phyloP scores from a whole-genome alignment of 2,113 vertebrate genomes.

The Leptocoma aspasia region DNA sequence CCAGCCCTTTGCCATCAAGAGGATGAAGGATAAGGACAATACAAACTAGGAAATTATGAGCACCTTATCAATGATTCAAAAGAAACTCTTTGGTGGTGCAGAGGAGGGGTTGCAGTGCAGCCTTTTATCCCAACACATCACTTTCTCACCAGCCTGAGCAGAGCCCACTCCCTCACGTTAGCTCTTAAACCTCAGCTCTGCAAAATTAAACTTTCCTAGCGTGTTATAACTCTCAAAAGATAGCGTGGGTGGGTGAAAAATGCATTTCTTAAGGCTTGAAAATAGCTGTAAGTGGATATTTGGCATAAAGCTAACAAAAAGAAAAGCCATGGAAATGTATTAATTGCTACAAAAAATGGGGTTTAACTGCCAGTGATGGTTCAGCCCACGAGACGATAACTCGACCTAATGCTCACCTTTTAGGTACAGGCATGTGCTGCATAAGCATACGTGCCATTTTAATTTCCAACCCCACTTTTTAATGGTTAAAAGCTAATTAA shows the following conservation, averaged over 20 bases:
- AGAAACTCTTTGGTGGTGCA: not conserved
- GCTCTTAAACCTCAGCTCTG: not conserved
- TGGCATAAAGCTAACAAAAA: constrained; percentile 32
- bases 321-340: not conserved
- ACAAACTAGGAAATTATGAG: not conserved
- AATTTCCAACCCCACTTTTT: constrained; percentile 28
- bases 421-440: not conserved
- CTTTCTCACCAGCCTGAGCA: not conserved
- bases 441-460: constrained; percentile 24
- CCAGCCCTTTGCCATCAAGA: not conserved
- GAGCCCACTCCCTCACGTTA: not conserved
- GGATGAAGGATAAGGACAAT: not conserved
- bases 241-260: constrained; percentile 39
- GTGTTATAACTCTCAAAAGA: constrained; percentile 22
- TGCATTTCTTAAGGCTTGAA: constrained; percentile 24
- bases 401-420: constrained; percentile 16
- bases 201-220: constrained; percentile 35
- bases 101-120: not conserved
- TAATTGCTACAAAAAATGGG: not conserved
- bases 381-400: not conserved
- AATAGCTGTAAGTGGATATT: constrained; percentile 49
- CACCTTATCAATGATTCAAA: not conserved
- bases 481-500: constrained; percentile 64
- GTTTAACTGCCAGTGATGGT: not conserved
- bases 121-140: not conserved